Evolutionary conservation across 2,888 invertebrate genomes (phyloP).

Genomic region (Trypoxylon attenuatum): DNA sequence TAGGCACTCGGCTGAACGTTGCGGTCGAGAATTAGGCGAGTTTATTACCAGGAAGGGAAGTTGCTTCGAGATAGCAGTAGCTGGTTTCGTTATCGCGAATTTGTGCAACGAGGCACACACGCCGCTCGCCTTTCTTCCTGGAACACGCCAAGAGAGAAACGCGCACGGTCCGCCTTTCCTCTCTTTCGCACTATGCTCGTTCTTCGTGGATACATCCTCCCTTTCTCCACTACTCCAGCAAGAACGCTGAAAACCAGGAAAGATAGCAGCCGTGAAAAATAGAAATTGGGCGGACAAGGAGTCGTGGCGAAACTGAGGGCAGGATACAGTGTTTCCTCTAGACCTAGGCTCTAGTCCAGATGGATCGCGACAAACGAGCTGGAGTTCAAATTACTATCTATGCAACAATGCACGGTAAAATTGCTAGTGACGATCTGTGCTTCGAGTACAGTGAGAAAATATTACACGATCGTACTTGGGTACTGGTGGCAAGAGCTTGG

Average conservation of each 20-base stretch:
- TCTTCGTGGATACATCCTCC: not conserved
- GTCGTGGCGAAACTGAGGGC: too few relatives aligned
- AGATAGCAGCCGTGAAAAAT: conserved; percentile 18
- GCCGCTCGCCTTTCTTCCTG: conserved; percentile 12
- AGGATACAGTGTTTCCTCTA: too few relatives aligned
- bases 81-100: conserved; percentile 63
- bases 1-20: conserved; percentile 50
- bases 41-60: conserved; percentile 62
- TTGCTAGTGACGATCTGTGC: too few relatives aligned
- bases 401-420: too few relatives aligned
- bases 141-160: not conserved
- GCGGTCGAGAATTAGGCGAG: conserved; percentile 60
- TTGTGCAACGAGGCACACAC: conserved; percentile 60
- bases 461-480: too few relatives aligned
- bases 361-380: too few relatives aligned
- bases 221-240: conserved; percentile 3
- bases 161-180: not conserved
- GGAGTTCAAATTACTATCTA: too few relatives aligned
- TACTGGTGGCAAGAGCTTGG: too few relatives aligned
- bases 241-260: not conserved
- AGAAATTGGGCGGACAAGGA: too few relatives aligned
- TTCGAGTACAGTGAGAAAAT: too few relatives aligned
- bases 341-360: too few relatives aligned
- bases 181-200: conserved; percentile 10
- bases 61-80: conserved; percentile 56